Evolutionary conservation across 2,888 invertebrate genomes (phyloP).

Genomic region (Brachypterus glaber): DNA sequence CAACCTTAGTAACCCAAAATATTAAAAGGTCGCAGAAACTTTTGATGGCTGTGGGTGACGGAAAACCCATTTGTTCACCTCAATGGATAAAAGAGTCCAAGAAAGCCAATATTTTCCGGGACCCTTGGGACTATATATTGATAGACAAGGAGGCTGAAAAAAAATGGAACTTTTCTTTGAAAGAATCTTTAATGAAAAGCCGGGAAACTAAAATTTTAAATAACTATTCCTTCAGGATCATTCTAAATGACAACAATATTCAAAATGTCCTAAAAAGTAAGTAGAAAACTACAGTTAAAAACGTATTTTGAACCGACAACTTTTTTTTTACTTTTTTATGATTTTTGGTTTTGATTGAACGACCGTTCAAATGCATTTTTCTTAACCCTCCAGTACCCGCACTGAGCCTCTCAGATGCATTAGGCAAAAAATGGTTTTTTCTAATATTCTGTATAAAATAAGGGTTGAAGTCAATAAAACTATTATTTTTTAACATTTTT

Average conservation of each 20-base stretch:
- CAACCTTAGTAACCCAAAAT: conserved; percentile 47
- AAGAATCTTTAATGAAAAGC: conserved; percentile 32
- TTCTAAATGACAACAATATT: conserved; percentile 27
- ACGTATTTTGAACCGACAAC: too few relatives aligned
- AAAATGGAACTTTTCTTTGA: conserved; percentile 43
- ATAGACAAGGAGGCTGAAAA: conserved; percentile 44
- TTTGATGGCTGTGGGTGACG: conserved; percentile 49
- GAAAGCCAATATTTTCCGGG: conserved; percentile 35
- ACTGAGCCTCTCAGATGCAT: too few relatives aligned
- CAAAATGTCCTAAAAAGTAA: conserved; percentile 35
- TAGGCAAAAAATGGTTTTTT: too few relatives aligned
- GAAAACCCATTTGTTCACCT: conserved; percentile 48
- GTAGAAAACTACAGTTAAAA: too few relatives aligned
- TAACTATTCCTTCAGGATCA: conserved; percentile 29
- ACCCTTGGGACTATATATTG: conserved; percentile 49
- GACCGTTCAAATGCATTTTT: too few relatives aligned
- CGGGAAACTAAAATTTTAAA: conserved; percentile 27
- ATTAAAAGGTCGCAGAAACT: conserved; percentile 52
- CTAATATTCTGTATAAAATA: too few relatives aligned
- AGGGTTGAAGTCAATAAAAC: too few relatives aligned
- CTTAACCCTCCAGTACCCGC: too few relatives aligned
- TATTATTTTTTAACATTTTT: too few relatives aligned
- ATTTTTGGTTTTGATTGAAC: too few relatives aligned
- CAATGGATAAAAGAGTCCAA: conserved; percentile 34
- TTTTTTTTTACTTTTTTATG: too few relatives aligned